A percentile compares a stretch with the other conserved stretches of the same genome.
Conservation (phyloP, 2,888 invertebrate species). For the Apamea crenata region DNA sequence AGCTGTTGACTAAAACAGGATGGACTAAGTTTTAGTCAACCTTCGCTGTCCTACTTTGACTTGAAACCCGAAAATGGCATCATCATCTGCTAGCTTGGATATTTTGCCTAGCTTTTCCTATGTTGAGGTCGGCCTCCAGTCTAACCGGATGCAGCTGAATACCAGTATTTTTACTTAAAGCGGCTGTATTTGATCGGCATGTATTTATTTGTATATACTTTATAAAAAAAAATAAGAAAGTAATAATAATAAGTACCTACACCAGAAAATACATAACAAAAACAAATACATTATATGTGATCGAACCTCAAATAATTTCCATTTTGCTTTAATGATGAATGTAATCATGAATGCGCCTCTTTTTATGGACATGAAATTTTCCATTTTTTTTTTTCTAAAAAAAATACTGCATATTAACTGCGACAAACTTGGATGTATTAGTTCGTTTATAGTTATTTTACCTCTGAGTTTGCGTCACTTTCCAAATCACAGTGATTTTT, state of each 20-base stretch:
- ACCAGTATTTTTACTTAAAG: not conserved
- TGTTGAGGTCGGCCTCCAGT: not conserved
- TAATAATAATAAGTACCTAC: too few species aligned
- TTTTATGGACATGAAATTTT: not conserved
- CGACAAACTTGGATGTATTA: not conserved
- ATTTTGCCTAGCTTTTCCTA: not conserved
- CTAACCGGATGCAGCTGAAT: not conserved
- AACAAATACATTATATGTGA: not conserved
- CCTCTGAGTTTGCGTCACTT: not conserved
- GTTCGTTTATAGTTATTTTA: not conserved
- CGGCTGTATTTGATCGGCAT: too few species aligned
- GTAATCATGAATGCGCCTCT: not conserved
- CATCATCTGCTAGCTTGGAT: too few species aligned
- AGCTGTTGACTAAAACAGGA: not conserved
- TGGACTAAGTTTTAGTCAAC: not conserved
- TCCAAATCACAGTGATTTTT: not conserved
- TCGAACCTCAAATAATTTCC: not conserved
- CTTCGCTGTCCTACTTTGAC: too few species aligned
- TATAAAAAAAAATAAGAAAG: too few species aligned
- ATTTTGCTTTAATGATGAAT: not conserved
- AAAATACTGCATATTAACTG: not conserved
- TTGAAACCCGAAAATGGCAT: not conserved
- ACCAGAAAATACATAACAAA: too few species aligned
- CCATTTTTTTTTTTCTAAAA: not conserved
- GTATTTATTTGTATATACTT: too few species aligned